phyloP scores from a whole-genome alignment of 2,888 invertebrate genomes.

The Pecten maximus region DNA sequence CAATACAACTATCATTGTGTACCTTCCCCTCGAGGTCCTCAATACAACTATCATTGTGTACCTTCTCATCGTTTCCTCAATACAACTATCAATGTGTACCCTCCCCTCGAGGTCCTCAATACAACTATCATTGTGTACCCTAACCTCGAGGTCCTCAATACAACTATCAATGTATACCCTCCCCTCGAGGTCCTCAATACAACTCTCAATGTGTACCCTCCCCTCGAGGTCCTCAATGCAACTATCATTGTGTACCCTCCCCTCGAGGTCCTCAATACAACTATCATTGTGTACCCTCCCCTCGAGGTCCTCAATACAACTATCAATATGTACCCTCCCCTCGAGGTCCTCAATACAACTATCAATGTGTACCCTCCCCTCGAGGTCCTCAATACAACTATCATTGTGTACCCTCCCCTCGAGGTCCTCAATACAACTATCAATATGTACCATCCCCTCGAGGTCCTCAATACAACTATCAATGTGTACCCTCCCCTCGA shows the following conservation, averaged over 20 bases:
- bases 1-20: neutral
- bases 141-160: neutral
- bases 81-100: neutral
- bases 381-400: neutral
- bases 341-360: neutral
- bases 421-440: neutral
- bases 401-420: neutral
- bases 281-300: neutral
- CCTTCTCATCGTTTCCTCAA: neutral
- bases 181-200: neutral
- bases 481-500: neutral
- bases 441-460: neutral
- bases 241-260: neutral
- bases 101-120: neutral
- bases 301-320: neutral
- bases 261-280: neutral
- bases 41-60: neutral
- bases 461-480: neutral
- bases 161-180: neutral
- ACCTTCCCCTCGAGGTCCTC: neutral
- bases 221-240: neutral
- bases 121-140: neutral
- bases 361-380: neutral
- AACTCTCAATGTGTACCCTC: neutral
- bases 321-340: neutral